Conservation (phyloP, 2,888 invertebrate genomes). For the Azorinus chamasolen region DNA sequence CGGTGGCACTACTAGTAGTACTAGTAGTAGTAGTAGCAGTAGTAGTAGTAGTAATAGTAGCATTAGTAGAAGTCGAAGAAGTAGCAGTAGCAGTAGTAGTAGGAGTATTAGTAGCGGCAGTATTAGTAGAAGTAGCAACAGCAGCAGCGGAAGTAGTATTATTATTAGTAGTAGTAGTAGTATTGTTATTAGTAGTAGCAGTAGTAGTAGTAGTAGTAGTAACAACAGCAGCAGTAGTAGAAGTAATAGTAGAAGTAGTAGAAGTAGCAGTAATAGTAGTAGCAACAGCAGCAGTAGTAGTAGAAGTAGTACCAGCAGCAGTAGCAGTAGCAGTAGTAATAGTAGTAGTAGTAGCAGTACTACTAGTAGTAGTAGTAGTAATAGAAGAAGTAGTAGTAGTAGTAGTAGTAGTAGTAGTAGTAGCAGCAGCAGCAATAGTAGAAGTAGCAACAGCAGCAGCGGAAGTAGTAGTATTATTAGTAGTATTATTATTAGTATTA, state of each 20-base stretch:
- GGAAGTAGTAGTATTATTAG: conserved; percentile 15
- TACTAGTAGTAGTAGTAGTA: conserved; percentile 17
- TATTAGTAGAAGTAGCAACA: no score
- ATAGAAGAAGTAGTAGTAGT: conserved; percentile 9
- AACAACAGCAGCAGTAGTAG: neutral
- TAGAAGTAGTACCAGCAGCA: conserved; percentile 16
- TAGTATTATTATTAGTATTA: conserved; percentile 10
- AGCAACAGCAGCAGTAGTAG: conserved; percentile 8
- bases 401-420: conserved; percentile 25
- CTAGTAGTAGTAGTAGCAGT: conserved; percentile 2
- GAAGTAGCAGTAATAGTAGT: conserved; percentile 18
- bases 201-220: no score
- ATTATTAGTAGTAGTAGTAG: no score
- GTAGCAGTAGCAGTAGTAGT: neutral
- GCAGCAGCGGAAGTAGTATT: no score
- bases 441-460: conserved; percentile 8
- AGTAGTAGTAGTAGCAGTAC: conserved; percentile 15
- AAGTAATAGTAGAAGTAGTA: no score
- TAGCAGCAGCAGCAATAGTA: conserved; percentile 19
- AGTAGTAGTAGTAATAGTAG: neutral
- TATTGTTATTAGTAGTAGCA: no score
- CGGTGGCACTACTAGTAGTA: neutral
- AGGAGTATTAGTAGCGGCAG: no score
- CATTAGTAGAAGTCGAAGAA: neutral
- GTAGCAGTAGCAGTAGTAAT: conserved; percentile 18